Evolutionary conservation across 1,140 invertebrate genomes (phyloP).

Genomic region (Sitophilus oryzae): DNA sequence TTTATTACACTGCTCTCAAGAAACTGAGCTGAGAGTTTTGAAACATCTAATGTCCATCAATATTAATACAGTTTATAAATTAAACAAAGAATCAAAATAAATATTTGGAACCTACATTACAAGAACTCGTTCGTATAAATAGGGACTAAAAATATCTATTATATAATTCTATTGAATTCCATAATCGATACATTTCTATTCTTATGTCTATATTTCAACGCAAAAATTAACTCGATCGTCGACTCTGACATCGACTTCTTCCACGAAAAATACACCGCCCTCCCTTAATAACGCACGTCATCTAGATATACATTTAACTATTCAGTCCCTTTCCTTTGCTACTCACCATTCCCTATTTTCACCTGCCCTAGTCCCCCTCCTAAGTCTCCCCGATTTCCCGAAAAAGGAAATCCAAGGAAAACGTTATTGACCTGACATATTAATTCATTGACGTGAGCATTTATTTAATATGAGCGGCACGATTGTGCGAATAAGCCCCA

Average conservation of each 20-base stretch:
- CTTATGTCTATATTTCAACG: no score
- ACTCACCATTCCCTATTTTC: not conserved
- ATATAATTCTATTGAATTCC: no score
- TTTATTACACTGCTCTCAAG: no score
- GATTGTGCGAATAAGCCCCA: no score
- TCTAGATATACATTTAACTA: not conserved
- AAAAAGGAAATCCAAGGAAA: constrained; percentile 16
- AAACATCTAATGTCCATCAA: no score
- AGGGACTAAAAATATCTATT: no score
- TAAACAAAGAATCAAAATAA: no score
- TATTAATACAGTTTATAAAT: no score
- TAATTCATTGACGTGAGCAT: constrained; percentile 25
- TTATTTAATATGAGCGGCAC: constrained; percentile 26
- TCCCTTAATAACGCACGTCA: not conserved
- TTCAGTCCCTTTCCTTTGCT: not conserved
- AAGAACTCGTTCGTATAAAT: no score
- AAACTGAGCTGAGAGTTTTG: no score
- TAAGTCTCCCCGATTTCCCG: constrained; percentile 6
- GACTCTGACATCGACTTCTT: not conserved
- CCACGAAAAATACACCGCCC: not conserved
- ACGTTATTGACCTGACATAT: constrained; percentile 26
- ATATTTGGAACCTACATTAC: no score
- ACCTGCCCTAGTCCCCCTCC: not conserved
- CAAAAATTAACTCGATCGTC: not conserved
- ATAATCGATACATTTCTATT: no score